Evolutionary conservation across 2,113 vertebrate genomes (phyloP).

Genomic region (Odocoileus virginianus): DNA sequence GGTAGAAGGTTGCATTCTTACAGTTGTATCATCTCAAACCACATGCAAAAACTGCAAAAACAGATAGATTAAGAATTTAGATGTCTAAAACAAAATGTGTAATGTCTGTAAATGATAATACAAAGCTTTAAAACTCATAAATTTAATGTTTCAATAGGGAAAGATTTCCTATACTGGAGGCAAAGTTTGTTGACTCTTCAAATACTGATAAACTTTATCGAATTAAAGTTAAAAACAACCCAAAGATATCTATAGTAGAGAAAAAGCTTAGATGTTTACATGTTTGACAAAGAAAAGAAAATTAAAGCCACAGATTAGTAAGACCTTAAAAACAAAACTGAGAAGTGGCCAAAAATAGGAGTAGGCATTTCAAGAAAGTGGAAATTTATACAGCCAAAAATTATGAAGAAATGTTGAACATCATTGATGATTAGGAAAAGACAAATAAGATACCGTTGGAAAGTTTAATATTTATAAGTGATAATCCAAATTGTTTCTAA

Average conservation of each 20-base stretch:
- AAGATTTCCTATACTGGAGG: not conserved
- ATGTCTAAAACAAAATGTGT: not conserved
- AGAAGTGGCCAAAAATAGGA: not conserved
- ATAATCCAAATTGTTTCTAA: not conserved
- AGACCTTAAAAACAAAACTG: not conserved
- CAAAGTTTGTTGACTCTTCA: not conserved
- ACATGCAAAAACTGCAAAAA: not conserved
- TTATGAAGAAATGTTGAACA: not conserved
- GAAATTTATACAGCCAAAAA: not conserved
- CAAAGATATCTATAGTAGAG: not conserved
- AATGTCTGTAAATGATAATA: not conserved
- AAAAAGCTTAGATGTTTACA: not conserved
- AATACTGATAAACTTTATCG: not conserved
- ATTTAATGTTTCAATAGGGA: not conserved
- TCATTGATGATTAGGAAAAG: not conserved
- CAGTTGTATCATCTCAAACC: not conserved
- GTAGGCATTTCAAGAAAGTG: not conserved
- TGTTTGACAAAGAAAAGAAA: not conserved
- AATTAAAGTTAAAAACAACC: not conserved
- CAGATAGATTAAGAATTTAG: not conserved
- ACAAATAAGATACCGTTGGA: not conserved
- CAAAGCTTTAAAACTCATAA: not conserved
- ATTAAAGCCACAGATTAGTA: not conserved
- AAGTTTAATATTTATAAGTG: not conserved
- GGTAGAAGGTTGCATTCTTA: not conserved